phyloP scores from a whole-genome alignment of 2,797 vertebrate species.

The Chelidonichthys spinosus region DNA sequence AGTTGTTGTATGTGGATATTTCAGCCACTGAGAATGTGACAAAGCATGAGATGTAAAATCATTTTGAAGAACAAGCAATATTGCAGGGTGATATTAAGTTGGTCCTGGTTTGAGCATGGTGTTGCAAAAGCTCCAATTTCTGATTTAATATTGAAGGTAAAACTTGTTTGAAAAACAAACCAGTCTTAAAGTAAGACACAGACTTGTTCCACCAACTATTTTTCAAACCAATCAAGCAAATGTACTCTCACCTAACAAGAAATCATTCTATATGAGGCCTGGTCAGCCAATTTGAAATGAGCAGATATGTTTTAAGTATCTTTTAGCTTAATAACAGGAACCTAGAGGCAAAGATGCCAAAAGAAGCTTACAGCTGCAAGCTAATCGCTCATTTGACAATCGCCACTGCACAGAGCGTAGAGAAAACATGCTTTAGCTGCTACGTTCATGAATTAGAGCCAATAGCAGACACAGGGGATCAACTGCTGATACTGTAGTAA shows the following conservation, averaged over 20 bases:
- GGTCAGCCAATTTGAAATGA: slow-evolving; percentile 13
- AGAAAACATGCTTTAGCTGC: slow-evolving; percentile 37
- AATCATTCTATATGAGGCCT: background rate
- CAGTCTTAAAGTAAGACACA: slow-evolving; percentile 12
- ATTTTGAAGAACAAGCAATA: background rate
- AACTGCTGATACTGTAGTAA: slow-evolving; percentile 10
- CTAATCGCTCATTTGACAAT: slow-evolving; percentile 55
- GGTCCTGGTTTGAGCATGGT: background rate
- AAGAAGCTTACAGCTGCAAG: slow-evolving; percentile 45
- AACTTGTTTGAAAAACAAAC: slow-evolving; percentile 8
- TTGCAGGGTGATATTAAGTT: background rate
- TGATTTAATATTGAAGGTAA: slow-evolving; percentile 12
- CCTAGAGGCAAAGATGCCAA: slow-evolving; percentile 37
- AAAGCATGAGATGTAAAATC: background rate
- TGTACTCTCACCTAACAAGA: background rate
- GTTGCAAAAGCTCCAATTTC: slow-evolving; percentile 3
- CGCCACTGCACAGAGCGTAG: slow-evolving; percentile 16
- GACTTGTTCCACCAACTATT: slow-evolving; percentile 31
- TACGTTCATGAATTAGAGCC: slow-evolving; percentile 40
- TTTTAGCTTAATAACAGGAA: slow-evolving; percentile 41
- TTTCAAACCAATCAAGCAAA: slow-evolving; percentile 12
- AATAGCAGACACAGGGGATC: slow-evolving; percentile 20
- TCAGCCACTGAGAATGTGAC: background rate
- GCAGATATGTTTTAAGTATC: slow-evolving; percentile 2
- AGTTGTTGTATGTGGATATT: slow-evolving; percentile 1